Evolutionary conservation across 2,797 vertebrate species (phyloP).

Genomic region (Pogonophryne albipinna): DNA sequence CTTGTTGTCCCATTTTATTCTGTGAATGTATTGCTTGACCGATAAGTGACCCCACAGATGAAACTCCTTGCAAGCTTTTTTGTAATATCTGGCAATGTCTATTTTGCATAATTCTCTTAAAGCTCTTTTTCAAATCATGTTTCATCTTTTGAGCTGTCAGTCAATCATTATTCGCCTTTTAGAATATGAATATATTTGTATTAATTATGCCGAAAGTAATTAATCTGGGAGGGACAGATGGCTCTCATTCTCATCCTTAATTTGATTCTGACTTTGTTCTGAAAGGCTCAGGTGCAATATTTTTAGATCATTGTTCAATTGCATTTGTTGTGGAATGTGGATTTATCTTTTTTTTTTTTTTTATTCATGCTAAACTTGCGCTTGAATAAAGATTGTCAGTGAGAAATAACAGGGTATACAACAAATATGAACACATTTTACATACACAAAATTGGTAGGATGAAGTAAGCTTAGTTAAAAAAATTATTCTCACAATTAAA

Average conservation of each 20-base stretch:
- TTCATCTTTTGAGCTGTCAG: slow-evolving; percentile 1
- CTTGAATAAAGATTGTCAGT: no score
- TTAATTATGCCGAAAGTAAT: slow-evolving; percentile 5
- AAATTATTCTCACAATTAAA: no score
- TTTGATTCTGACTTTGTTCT: slow-evolving; percentile 9
- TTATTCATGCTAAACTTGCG: no score
- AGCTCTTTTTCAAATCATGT: not conserved
- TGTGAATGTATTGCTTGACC: slow-evolving; percentile 8
- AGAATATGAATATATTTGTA: not conserved
- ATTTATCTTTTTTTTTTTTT: not conserved
- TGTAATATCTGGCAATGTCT: not conserved
- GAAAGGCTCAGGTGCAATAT: not conserved
- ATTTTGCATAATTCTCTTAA: not conserved
- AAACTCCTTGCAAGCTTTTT: not conserved
- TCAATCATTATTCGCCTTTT: slow-evolving; percentile 4
- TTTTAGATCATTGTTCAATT: slow-evolving; percentile 2
- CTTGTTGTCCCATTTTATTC: not conserved
- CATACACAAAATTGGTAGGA: no score
- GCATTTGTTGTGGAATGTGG: not conserved
- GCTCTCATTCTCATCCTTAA: not conserved
- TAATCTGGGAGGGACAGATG: slow-evolving; percentile 5
- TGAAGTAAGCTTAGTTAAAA: no score
- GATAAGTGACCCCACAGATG: slow-evolving; percentile 14
- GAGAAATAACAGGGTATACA: no score
- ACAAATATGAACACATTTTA: no score